Conservation (phyloP, 1,140 invertebrate species). For the Chelonus insularis region DNA sequence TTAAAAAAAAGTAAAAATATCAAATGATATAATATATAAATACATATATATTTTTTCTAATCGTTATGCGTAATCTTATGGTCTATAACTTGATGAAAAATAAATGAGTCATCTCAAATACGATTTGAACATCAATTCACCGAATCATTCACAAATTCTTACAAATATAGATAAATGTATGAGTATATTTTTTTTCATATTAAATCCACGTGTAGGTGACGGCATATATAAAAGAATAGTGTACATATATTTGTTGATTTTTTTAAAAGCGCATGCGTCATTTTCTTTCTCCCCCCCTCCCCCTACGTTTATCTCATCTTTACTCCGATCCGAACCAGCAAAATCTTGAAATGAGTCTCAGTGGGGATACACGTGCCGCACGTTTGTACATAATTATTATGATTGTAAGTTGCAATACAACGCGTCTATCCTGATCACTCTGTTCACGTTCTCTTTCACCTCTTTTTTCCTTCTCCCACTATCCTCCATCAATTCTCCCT, state of each 20-base stretch:
- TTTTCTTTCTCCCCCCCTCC: not conserved
- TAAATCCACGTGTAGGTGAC: too few relatives aligned
- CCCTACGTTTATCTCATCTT: not conserved
- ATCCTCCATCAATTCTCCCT: not conserved
- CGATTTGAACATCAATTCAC: not conserved
- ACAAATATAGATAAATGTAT: too few relatives aligned
- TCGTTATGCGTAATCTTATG: too few relatives aligned
- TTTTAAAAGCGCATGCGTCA: not conserved
- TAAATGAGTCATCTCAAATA: not conserved
- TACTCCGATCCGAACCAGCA: not conserved
- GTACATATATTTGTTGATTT: not conserved
- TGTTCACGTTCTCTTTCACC: not conserved
- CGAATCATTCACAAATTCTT: not conserved
- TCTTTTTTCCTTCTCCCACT: not conserved
- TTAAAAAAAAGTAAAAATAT: too few relatives aligned
- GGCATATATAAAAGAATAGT: too few relatives aligned
- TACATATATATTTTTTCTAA: too few relatives aligned
- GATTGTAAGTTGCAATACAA: slow-evolving; percentile 7
- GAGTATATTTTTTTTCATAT: too few relatives aligned
- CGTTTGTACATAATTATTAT: slow-evolving; percentile 24
- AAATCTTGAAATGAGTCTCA: not conserved
- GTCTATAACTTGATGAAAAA: not conserved
- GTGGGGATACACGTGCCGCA: slow-evolving; percentile 26
- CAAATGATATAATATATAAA: too few relatives aligned
- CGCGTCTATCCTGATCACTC: not conserved